Base-by-base conservation (phyloP, 2,888 invertebrate species). In the Apodemia mormo region DNA sequence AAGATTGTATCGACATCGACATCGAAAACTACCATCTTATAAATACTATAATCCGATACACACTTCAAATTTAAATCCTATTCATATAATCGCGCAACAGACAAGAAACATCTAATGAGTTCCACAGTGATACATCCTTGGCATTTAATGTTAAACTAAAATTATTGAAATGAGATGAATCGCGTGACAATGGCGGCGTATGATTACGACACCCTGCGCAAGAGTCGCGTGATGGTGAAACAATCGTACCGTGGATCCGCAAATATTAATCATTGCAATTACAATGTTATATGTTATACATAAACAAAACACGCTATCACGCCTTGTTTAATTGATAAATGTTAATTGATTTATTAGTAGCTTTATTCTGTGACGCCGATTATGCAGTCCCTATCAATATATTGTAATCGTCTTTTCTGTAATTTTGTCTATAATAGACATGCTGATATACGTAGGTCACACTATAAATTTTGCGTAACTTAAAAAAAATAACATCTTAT, bases 171-270 rank as follows among this genome's bases (percentile, higher is more conserved):
- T 72, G 72, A 67, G 70, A 70, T 72, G 76, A 79, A 78, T 85
- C 79, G 84, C 87, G 86, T 86, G 87, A 84, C 83, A 82, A 79
- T 82, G 75, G 76, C 80, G 78, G 81, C 79, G 76, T 82, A 78
- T 82, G 80, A 79, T 85, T 86, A 85, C 84, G 79, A 83, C 83
- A 85, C 78, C 78, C 75, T 73, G 75, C 73, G 76, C 78, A 68
- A 71, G 70, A 75, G 73, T 86, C 79, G 89, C 89, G 88, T 90
- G 90, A 80, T 84, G 88, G 86, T 80, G 80, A 76, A 77, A 71
- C 81, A 80, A 82, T 79, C 80, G 77, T 80, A 83, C 82, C 85
- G 84, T 85, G 84, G 81, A 88, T 89, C 87, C 68, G 64, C 68
- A 14, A 65, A 65, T 65, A 65, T 65, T 65, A 65, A 65, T 65